Evolutionary conservation across 2,113 vertebrate species (phyloP).

Genomic region (Engystomops pustulosus): DNA sequence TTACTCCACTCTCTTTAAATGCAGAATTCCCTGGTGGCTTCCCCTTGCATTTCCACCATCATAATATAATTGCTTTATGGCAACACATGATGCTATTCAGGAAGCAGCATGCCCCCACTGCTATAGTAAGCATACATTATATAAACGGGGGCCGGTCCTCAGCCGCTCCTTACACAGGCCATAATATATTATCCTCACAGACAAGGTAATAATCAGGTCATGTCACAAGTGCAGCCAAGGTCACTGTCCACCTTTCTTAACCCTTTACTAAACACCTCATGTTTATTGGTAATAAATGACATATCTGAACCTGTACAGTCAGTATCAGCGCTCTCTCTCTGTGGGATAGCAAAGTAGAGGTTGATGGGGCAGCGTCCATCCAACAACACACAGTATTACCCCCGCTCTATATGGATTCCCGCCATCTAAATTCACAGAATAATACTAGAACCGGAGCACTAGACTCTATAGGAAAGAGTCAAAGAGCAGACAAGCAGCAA

Average conservation of each 20-base stretch:
- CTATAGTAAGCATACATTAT: background rate
- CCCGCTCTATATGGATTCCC: too few species aligned
- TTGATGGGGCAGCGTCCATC: too few species aligned
- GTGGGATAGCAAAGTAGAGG: too few species aligned
- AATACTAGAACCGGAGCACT: too few species aligned
- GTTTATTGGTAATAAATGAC: too few species aligned
- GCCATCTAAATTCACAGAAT: too few species aligned
- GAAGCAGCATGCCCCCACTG: background rate
- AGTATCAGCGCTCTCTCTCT: too few species aligned
- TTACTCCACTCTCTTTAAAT: constrained; percentile 15
- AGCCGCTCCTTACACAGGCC: background rate
- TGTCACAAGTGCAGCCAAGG: background rate
- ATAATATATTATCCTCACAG: background rate
- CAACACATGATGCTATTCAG: background rate
- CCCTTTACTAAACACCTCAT: background rate
- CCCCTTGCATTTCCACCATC: constrained; percentile 3
- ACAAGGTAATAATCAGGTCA: background rate
- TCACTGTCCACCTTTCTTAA: background rate
- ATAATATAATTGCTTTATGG: constrained; percentile 5
- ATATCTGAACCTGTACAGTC: too few species aligned
- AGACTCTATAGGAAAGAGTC: too few species aligned
- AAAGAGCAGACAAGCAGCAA: too few species aligned
- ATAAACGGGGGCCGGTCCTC: background rate
- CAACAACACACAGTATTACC: too few species aligned
- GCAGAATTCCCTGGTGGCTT: constrained; percentile 23